Evolutionary conservation across 1,140 invertebrate genomes (phyloP), one percentile per base, ranked within the genome.

Genomic region (Aricia agestis): DNA sequence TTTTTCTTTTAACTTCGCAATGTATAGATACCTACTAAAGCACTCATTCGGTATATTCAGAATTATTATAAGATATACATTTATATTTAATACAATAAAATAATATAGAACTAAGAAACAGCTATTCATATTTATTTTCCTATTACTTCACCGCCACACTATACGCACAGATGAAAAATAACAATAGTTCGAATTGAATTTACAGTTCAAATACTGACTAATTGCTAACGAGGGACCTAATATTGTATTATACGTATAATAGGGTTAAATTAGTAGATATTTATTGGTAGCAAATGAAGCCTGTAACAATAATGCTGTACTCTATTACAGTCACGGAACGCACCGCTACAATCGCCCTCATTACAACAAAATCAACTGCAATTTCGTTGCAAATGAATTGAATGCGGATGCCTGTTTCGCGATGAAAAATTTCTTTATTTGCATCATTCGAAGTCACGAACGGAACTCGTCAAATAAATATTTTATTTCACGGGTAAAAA

Each of bases 341-440:
- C 74, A 77, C 74, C 70, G 69, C 70, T 72, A 74, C 77, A 80
- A 76, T 75, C 77, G 72, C 72, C 73, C 76, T 86, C 80, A 82
- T 86, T 83, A 82, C 78, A 80, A 84, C 69, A 70, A 81, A 85
- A 86, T 78, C 79, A 84, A 83, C 80, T 81, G 77, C 78, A 82
- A 82, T 81, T 84, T 82, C 61, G 67, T 69, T 73, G 69, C 42
- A 67, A 73, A 73, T 82, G 75, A 75, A 78, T 82, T 74, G 80
- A 76, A 77, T 59, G 68, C 68, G 68, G 31, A 19, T 42, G 68
- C 32, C 36, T 76, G 78, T 71, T 71, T 69, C 66, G 71, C 72
- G 72, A 71, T 77, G 76, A 77, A 77, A 78, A 77, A 78, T 83
- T 78, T 80, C 78, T 81, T 82, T 74, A 82, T 81, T 83, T 82